Conservation (phyloP, 92 coral and sea anemone species). For the Palythoa grandiflora region DNA sequence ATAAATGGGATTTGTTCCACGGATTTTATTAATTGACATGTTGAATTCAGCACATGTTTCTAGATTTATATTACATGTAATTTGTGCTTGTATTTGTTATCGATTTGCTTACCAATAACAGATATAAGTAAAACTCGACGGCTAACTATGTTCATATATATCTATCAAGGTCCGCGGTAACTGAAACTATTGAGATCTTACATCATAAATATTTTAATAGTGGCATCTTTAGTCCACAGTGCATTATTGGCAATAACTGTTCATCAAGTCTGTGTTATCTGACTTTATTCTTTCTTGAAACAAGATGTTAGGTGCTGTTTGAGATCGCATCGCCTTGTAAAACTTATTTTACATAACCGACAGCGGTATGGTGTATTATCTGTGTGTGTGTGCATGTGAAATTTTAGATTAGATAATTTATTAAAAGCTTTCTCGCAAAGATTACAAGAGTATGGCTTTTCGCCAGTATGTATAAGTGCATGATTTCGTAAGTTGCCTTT, state of each 20-base stretch:
- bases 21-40: not conserved
- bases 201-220: constrained; percentile 22
- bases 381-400: constrained; percentile 96
- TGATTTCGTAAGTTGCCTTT: constrained; percentile 99
- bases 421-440: constrained; percentile 97
- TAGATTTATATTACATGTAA: too few relatives aligned
- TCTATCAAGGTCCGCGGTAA: not conserved
- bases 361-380: constrained; percentile 98
- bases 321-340: constrained; percentile 96
- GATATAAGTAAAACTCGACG: too few relatives aligned
- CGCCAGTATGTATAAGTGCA: constrained; percentile 95
- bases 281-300: constrained; percentile 36
- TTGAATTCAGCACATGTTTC: not conserved
- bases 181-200: not conserved
- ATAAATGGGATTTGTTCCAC: not conserved
- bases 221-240: not conserved
- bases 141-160: not conserved
- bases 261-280: constrained; percentile 1
- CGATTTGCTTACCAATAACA: too few relatives aligned
- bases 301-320: constrained; percentile 82
- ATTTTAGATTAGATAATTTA: constrained; percentile 95
- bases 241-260: constrained; percentile 32
- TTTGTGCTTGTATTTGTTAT: too few relatives aligned
- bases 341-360: constrained; percentile 86
- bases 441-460: constrained; percentile 94